phyloP scores from a whole-genome alignment of 1,140 invertebrate genomes.

The Caenorhabditis brenneri region DNA sequence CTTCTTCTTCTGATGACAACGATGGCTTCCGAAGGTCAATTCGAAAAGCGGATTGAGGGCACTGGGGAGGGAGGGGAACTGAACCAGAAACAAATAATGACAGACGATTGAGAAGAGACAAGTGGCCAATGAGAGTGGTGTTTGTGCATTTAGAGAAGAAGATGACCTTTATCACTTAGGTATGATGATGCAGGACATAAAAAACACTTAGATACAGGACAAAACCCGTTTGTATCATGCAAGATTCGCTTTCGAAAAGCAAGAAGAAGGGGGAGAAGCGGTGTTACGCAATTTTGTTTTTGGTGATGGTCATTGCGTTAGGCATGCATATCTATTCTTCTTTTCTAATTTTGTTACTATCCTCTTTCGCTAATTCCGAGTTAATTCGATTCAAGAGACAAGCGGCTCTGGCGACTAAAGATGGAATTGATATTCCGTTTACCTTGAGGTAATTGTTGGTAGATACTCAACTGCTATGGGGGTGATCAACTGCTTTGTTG shows the following conservation, averaged over 20 bases:
- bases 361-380: background rate
- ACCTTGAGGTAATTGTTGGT: background rate
- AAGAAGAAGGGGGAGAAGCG: too few relatives aligned
- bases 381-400: slow-evolving; percentile 9
- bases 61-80: background rate
- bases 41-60: slow-evolving; percentile 8
- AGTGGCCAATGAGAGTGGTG: background rate
- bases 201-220: background rate
- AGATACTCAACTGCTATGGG: too few relatives aligned
- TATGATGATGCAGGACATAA: background rate
- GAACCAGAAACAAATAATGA: slow-evolving; percentile 42
- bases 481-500: too few relatives aligned
- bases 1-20: background rate
- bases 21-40: slow-evolving; percentile 13
- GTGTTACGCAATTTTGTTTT: slow-evolving; percentile 26
- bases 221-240: slow-evolving; percentile 19
- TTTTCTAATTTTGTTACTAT: background rate
- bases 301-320: slow-evolving; percentile 71
- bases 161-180: slow-evolving; percentile 29
- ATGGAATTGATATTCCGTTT: slow-evolving; percentile 50
- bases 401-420: slow-evolving; percentile 41
- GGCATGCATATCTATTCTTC: background rate
- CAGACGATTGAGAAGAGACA: background rate
- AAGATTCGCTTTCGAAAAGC: background rate
- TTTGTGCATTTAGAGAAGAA: background rate